These are phyloP conservation scores for Phyllopteryx taeniolatus DNA, from an alignment of 2,113 vertebrate genomes.

Conservation along the genomic window DNA sequence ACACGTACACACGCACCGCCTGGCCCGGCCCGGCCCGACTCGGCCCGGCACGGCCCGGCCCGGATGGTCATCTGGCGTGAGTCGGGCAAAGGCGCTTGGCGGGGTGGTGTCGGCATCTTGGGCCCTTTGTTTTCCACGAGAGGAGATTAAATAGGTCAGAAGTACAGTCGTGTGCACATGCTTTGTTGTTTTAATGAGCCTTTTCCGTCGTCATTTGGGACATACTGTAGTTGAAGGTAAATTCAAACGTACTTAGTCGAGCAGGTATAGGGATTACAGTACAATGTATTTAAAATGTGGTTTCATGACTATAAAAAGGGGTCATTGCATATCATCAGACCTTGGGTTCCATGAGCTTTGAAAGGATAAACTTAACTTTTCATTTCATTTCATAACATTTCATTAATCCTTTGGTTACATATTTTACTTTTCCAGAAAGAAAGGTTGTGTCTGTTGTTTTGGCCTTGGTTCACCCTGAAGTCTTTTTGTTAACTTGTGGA, in stretches of 20 bases:
- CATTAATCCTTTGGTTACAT: too few relatives aligned
- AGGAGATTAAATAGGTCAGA: conserved; percentile 22
- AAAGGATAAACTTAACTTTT: too few relatives aligned
- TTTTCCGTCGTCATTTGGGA: background rate
- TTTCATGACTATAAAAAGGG: too few relatives aligned
- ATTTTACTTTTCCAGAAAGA: too few relatives aligned
- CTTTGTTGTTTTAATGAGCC: background rate
- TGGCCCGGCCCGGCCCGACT: conserved; percentile 33
- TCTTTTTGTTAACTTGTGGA: too few relatives aligned
- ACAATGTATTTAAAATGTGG: too few relatives aligned
- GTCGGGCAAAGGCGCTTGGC: conserved; percentile 26
- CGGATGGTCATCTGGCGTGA: conserved; percentile 63
- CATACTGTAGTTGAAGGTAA: background rate
- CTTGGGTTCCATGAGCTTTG: too few relatives aligned
- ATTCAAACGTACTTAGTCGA: background rate
- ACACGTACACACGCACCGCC: conserved; percentile 53
- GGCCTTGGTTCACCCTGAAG: too few relatives aligned
- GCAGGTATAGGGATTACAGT: background rate
- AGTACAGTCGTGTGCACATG: conserved; percentile 1
- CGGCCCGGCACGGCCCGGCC: conserved; percentile 13
- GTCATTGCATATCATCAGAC: too few relatives aligned
- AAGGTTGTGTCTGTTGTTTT: too few relatives aligned
- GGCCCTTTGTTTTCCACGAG: conserved; percentile 48
- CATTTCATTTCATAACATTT: too few relatives aligned
- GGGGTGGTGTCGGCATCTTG: conserved; percentile 34